Base-by-base conservation (phyloP, 2,113 vertebrate species). In the Cranoglanis bouderius region DNA sequence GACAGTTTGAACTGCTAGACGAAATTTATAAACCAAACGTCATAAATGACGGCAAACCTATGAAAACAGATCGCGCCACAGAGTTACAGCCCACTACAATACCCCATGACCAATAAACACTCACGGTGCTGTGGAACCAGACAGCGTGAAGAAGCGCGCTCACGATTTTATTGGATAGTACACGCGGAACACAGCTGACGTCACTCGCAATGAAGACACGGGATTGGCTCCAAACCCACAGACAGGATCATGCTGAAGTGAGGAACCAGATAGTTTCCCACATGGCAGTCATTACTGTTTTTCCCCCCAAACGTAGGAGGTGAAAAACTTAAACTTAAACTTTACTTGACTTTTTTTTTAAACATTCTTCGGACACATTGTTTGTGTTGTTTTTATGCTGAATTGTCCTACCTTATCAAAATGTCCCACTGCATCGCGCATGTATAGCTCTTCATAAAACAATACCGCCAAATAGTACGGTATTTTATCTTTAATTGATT, bases 181-280 rank as follows among this genome's bases (percentile, higher is more conserved):
- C 2, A 82, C 91, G 95, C 95, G 94, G 93, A 95, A 93, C 95
- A 95, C 93, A 59, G 13, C 6, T 46, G 87, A 86, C 61, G 85
- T 89, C 43, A 59, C 35, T 29, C 2, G 0, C 18, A 49, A 46
- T 38, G 3, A 53, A 59, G 92, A 92, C 93, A 92, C 91, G 3
- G 51, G 61, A 74, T 53, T 38, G 0, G 0, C 9, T 84, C 19
- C 18, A 61, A 32, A n/a, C 12, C 26, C 3, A 74, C 10, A 55
- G 61, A 10, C 24, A 1, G 24, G 24, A 4, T 24, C 21, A 46
- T 29, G 40, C 10, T 26, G 74, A 46, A 46, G 24, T 0, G 13
- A 49, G 3, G 26, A 29, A 49, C 26, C 26, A 67, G 16, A 12
- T 49, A 49, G 13, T 13, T 53, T 53, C 46, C 1, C 0, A 49